Conservation (phyloP, 2,888 invertebrate genomes). For the Eilema sororculum region DNA sequence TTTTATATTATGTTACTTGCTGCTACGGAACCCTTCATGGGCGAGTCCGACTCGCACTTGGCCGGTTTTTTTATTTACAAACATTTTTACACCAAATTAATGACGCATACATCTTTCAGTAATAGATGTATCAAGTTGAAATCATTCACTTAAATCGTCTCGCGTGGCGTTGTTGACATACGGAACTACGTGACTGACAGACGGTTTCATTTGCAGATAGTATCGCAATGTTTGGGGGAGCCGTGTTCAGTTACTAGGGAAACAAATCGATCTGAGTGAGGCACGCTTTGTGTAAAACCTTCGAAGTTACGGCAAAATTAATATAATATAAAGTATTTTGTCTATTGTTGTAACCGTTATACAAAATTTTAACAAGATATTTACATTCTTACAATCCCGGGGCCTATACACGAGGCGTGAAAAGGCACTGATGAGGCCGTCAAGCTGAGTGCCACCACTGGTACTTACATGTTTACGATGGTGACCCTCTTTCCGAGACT, state of each 20-base stretch:
- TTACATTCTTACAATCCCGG: too few species aligned
- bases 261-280: slow-evolving; percentile 12
- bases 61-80: too few species aligned
- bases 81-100: neutral
- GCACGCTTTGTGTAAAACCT: neutral
- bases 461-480: too few species aligned
- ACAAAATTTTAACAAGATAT: too few species aligned
- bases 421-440: too few species aligned
- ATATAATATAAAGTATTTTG: neutral
- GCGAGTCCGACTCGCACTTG: too few species aligned
- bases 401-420: too few species aligned
- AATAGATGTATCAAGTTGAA: slow-evolving; percentile 4
- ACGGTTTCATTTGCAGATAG: slow-evolving; percentile 25
- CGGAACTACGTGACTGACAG: slow-evolving; percentile 20
- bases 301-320: neutral
- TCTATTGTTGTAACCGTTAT: too few species aligned
- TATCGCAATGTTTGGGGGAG: slow-evolving; percentile 22
- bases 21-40: too few species aligned
- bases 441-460: too few species aligned
- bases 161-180: slow-evolving; percentile 15
- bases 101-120: neutral
- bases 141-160: slow-evolving; percentile 18
- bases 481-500: too few species aligned
- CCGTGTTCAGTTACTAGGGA: slow-evolving; percentile 15
- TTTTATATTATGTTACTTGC: too few species aligned